phyloP scores from a whole-genome alignment of 2,113 vertebrate genomes.

The Sprattus sprattus region DNA sequence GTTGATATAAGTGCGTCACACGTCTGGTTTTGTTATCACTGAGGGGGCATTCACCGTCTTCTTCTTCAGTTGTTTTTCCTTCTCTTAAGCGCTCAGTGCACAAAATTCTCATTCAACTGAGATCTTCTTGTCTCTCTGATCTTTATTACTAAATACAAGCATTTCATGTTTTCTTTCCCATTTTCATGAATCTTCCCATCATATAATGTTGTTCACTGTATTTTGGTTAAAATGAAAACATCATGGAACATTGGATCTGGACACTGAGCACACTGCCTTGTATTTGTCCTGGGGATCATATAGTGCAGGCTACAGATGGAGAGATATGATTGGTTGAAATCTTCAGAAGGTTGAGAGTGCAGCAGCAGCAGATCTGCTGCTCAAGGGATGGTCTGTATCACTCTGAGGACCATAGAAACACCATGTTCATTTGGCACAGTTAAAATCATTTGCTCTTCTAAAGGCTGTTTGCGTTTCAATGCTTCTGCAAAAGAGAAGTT shows the following conservation, averaged over 20 bases:
- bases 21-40: not conserved
- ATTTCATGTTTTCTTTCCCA: too few species aligned
- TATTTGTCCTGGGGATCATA: not conserved
- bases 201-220: not conserved
- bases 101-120: not conserved
- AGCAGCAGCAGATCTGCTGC: not conserved
- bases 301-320: not conserved
- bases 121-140: not conserved
- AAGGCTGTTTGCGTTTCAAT: not conserved
- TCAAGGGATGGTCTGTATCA: not conserved
- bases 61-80: conserved; percentile 18
- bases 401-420: not conserved
- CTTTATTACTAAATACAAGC: not conserved
- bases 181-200: not conserved
- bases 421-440: not conserved
- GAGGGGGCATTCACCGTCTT: not conserved
- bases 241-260: not conserved
- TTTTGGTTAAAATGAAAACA: not conserved
- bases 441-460: not conserved
- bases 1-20: conserved; percentile 31
- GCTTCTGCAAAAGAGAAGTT: not conserved
- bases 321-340: not conserved
- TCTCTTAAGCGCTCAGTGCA: conserved; percentile 21
- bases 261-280: not conserved
- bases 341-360: not conserved